Base-by-base conservation (phyloP, 1,140 invertebrate species). In the Achatina immaculata region DNA sequence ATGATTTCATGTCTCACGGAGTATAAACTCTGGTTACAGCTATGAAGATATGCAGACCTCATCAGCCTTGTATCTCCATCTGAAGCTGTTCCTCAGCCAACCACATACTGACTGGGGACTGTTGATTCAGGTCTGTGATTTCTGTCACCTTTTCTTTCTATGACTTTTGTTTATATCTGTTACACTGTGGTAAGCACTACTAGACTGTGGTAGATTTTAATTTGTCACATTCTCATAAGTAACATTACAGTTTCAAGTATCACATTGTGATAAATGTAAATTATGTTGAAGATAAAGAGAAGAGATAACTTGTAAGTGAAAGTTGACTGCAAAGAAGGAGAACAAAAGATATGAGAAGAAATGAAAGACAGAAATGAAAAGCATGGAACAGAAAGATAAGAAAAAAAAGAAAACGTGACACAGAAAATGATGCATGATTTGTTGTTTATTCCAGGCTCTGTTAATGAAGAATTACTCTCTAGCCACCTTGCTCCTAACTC, bases 21-120 rank as follows among this genome's bases (percentile, higher is more conserved):
- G n/a, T n/a, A n/a, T n/a, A n/a, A 24, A 14, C 34, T 14, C n/a
- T 28, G 34, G n/a, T 66, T 84, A 4, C 76, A 89, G 88, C 65
- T 89, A 88, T 82, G 86, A 88, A 81, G 86, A 88, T 74, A 88
- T 90, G 86, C 87, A 88, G 81, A 89, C 90, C 51, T 88, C 90
- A 28, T 83, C 83, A 45, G 90, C 90, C 0, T 36, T 90, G 21
- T 90, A 90, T 62, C 81, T 89, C 28, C 89, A 90, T 16, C 83
- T 88, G 74, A 88, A 84, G 75, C 69, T 90, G 38, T 81, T 90
- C 40, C 76, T 88, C n/a, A 78, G 74, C 62, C 90, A 90, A 80
- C 89, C 90, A 48, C 84, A 87, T 34, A 81, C 84, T 36, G 83
- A 86, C 55, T 89, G 86, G 85, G 79, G 86, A 24, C 80, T 85